phyloP scores from a whole-genome alignment of 2,113 vertebrate species.

The Sakesphorus luctuosus region DNA sequence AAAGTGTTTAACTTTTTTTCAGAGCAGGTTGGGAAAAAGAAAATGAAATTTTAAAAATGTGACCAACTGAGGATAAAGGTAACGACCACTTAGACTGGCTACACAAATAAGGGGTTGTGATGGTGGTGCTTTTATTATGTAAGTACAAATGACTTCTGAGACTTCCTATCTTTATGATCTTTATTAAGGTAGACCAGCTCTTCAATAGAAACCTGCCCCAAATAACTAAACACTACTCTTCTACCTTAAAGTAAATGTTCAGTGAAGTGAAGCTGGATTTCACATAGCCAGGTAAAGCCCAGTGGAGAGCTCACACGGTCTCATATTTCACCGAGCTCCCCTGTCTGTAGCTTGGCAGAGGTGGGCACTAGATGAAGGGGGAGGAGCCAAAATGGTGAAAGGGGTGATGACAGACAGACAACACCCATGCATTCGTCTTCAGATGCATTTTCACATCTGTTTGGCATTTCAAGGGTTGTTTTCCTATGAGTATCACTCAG shows the following conservation, averaged over 20 bases:
- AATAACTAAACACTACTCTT: not conserved
- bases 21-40: not conserved
- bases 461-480: slow-evolving; percentile 16
- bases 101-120: not conserved
- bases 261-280: not conserved
- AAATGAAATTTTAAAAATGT: not conserved
- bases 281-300: not conserved
- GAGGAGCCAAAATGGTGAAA: slow-evolving; percentile 11
- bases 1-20: not conserved
- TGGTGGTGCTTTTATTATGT: not conserved
- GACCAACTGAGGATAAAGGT: not conserved
- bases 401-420: slow-evolving; percentile 29
- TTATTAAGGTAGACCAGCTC: not conserved
- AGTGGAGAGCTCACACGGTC: not conserved
- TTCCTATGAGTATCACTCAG: not conserved
- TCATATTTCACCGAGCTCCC: not conserved
- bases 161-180: not conserved
- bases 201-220: not conserved
- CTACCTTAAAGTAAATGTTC: not conserved
- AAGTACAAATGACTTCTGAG: not conserved
- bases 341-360: not conserved
- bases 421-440: not conserved
- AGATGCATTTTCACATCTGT: slow-evolving; percentile 50
- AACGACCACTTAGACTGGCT: not conserved
- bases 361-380: slow-evolving; percentile 30